Base-by-base conservation (phyloP, 2,797 vertebrate species). In the Miichthys miiuy region DNA sequence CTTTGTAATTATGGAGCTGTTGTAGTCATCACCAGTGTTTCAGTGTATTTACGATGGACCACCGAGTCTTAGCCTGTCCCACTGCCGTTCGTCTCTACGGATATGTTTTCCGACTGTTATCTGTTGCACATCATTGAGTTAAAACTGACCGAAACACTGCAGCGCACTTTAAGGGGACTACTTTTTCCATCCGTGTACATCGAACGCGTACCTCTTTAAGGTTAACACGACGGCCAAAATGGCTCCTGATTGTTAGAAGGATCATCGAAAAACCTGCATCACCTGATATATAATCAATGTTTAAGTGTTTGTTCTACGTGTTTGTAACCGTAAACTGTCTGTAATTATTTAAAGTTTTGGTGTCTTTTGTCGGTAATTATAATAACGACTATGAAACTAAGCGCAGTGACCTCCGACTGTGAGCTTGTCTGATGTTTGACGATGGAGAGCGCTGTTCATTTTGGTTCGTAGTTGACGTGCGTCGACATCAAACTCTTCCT, bases 231-330 rank as follows among this genome's bases (percentile, higher is more conserved):
- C 17, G 68, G 88, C 79, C 82, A 82, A 70, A 34, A 75, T 61
- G 68, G 80, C 66, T 88, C 12, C 46, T 71, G 87, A 90, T 88
- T 82, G 83, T 90, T 83, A 73, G 77, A 77, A 58, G 48, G 69
- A 69, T 78, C 68, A 70, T 52, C 63, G 51, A 68, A 79, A 62
- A 68, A 68, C 20, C 63, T 62, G 67, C 65, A 72, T 73, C 76
- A 84, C 50, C 63, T 25, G 46, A 93, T 91, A 90, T 93, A 85
- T 82, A 82, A 78, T 90, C 84, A 82, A 83, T 92, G 88, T 93
- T 72, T 73, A 79, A 81, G 42, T 90, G 83, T 89, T 62, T 85
- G 80, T 88, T 86, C 13, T 86, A 50, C 79, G 66, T 92, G 76
- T 92, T 85, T 84, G 83, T 88, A 81, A 70, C 52, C 5, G 91